Conservation (phyloP, 2,888 invertebrate species). For the Orthosia gracilis region DNA sequence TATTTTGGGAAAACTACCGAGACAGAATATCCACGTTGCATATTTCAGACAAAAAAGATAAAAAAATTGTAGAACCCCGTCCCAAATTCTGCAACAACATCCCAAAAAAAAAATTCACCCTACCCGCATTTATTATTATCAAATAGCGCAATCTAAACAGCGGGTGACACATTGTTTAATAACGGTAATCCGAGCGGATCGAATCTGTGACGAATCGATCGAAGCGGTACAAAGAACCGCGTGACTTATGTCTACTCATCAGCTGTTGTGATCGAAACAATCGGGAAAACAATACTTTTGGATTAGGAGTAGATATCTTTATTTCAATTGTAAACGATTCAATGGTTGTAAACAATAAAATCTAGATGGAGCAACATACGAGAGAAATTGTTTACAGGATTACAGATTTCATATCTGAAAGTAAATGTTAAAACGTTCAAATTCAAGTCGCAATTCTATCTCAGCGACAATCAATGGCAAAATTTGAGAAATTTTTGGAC, state of each 20-base stretch:
- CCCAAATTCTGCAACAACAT: conserved; percentile 3
- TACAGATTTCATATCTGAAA: too few species aligned
- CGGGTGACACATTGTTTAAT: conserved; percentile 61
- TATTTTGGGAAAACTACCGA: too few species aligned
- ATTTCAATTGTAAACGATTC: background rate
- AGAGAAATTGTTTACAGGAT: background rate
- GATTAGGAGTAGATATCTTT: background rate
- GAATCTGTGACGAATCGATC: conserved; percentile 69
- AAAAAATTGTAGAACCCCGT: background rate
- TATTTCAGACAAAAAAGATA: background rate
- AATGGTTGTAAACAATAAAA: background rate
- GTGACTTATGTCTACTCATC: conserved; percentile 67
- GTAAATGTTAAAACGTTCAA: too few species aligned
- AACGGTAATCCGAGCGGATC: conserved; percentile 65
- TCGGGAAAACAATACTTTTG: background rate
- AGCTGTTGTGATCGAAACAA: conserved; percentile 52
- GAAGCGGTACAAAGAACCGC: conserved; percentile 58
- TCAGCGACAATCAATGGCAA: too few species aligned
- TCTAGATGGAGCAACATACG: background rate
- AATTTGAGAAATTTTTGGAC: too few species aligned
- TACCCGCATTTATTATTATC: conserved; percentile 38
- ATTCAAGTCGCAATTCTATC: too few species aligned
- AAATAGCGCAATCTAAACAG: conserved; percentile 40
- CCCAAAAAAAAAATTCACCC: conserved; percentile 14
- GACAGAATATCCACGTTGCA: background rate